Evolutionary conservation across 2,113 vertebrate species (phyloP).

Genomic region (Percina caprodes): DNA sequence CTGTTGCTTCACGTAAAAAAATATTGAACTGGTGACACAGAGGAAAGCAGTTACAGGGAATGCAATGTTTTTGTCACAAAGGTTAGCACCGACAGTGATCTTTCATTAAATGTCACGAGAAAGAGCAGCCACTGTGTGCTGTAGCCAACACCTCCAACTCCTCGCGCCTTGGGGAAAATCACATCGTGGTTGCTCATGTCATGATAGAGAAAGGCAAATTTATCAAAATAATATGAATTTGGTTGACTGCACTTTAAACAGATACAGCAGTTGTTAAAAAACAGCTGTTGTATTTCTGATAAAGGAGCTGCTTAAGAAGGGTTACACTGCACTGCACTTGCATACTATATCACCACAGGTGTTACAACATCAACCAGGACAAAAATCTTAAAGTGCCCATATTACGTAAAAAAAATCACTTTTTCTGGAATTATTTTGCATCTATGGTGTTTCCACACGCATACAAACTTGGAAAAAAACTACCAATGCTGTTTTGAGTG

Average conservation of each 20-base stretch:
- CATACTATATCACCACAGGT: not conserved
- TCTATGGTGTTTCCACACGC: too few relatives aligned
- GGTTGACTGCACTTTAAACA: not conserved
- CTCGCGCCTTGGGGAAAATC: not conserved
- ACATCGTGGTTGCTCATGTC: not conserved
- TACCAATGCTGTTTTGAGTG: too few relatives aligned
- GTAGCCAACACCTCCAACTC: not conserved
- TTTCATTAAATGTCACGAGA: not conserved
- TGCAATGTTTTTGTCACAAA: not conserved
- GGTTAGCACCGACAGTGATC: not conserved
- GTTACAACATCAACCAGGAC: not conserved
- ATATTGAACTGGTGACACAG: too few relatives aligned
- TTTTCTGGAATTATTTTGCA: too few relatives aligned
- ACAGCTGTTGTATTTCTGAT: not conserved
- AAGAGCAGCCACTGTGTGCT: not conserved
- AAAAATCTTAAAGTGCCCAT: conserved; percentile 7
- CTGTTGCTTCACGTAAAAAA: not conserved
- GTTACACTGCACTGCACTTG: not conserved
- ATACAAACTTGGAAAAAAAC: too few relatives aligned
- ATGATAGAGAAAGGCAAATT: not conserved
- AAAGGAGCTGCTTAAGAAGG: not conserved
- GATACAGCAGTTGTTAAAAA: not conserved
- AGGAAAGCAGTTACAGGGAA: not conserved
- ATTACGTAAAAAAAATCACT: too few relatives aligned
- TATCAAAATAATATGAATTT: not conserved